phyloP scores from a whole-genome alignment of 2,113 vertebrate genomes.

The Chaetodon auriga region DNA sequence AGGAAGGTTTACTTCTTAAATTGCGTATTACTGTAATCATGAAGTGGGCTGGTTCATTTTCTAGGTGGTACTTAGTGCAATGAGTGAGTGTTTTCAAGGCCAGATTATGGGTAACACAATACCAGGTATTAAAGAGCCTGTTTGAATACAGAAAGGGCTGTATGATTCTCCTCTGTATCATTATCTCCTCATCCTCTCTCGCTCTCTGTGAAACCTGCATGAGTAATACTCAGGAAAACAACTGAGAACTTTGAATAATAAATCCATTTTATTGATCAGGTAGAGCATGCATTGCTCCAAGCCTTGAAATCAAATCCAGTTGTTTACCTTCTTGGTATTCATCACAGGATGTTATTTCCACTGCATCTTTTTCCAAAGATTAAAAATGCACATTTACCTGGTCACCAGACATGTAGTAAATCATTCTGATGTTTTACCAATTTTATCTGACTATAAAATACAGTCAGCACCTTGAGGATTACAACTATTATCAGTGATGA shows the following conservation, averaged over 20 bases:
- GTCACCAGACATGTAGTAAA: neutral
- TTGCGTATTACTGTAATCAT: constrained; percentile 41
- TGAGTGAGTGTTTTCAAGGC: constrained; percentile 29
- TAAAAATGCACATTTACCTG: neutral
- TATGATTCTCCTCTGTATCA: constrained; percentile 2
- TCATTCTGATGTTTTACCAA: neutral
- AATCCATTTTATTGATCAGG: constrained; percentile 56
- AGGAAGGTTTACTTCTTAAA: constrained; percentile 18
- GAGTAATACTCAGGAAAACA: constrained; percentile 22
- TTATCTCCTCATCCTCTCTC: neutral
- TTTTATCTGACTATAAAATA: neutral
- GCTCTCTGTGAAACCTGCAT: constrained; percentile 5
- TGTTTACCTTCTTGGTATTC: constrained; percentile 39
- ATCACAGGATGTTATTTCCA: constrained; percentile 5
- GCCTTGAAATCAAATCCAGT: constrained; percentile 50
- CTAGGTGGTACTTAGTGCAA: constrained; percentile 25
- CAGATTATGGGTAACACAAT: constrained; percentile 29
- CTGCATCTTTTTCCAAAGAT: neutral
- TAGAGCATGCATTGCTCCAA: constrained; percentile 9
- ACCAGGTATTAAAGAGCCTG: constrained; percentile 2
- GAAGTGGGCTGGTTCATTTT: constrained; percentile 37
- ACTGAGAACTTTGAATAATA: constrained; percentile 36
- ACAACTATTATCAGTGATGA: neutral
- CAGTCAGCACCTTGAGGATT: neutral
- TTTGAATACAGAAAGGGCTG: constrained; percentile 21